A percentile compares a stretch with the other conserved stretches of the same genome.
These are phyloP conservation scores for Sarotherodon lohbergeri DNA, from an alignment of 2,113 vertebrate species.

Conservation along the genomic window DNA sequence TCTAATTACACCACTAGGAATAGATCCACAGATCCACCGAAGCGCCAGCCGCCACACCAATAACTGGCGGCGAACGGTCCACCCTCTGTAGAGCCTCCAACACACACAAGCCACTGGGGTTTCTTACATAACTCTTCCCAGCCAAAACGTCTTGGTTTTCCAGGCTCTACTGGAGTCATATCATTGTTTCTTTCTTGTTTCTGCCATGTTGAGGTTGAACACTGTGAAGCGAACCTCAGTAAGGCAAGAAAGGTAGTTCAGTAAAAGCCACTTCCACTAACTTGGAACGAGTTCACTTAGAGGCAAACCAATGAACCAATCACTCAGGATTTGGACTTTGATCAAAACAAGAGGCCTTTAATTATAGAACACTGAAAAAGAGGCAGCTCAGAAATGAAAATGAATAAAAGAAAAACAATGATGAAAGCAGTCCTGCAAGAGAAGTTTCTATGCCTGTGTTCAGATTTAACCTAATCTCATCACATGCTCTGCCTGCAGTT, in stretches of 20 bases:
- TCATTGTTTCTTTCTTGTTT: constrained; percentile 53
- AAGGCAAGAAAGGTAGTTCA: not conserved
- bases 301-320: constrained; percentile 9
- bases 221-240: not conserved
- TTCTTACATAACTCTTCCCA: constrained; percentile 58
- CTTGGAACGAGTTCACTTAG: constrained; percentile 8
- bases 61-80: constrained; percentile 39
- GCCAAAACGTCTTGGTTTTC: constrained; percentile 47
- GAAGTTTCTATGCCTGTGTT: not conserved
- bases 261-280: constrained; percentile 12
- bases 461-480: constrained; percentile 19
- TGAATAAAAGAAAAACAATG: constrained; percentile 32
- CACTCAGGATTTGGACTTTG: constrained; percentile 29
- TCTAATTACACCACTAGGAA: constrained; percentile 70
- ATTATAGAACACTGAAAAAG: constrained; percentile 15
- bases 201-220: constrained; percentile 36
- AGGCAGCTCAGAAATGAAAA: constrained; percentile 26
- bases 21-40: constrained; percentile 60
- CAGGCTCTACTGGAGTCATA: constrained; percentile 41
- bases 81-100: constrained; percentile 55
- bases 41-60: constrained; percentile 61
- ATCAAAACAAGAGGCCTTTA: constrained; percentile 20
- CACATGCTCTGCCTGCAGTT: not conserved
- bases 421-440: constrained; percentile 29
- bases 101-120: constrained; percentile 58